These are phyloP conservation scores for Odocoileus hemionus DNA, from an alignment of 2,113 vertebrate genomes.

Conservation along the genomic window DNA sequence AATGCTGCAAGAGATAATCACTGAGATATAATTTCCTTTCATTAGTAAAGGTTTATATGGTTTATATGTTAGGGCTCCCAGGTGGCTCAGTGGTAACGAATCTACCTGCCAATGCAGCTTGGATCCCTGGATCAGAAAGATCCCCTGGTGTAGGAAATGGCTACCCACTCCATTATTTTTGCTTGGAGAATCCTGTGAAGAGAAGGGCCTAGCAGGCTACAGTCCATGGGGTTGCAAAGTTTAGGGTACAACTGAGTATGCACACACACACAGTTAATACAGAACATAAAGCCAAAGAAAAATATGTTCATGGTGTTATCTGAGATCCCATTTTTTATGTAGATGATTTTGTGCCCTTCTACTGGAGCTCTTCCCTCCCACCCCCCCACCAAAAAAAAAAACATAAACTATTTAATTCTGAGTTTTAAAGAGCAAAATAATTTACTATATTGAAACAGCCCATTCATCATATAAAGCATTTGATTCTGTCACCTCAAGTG, in stretches of 20 bases:
- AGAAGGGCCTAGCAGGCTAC: neutral
- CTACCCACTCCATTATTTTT: neutral
- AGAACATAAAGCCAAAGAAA: neutral
- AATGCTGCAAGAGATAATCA: neutral
- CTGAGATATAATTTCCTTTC: neutral
- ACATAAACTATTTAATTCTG: constrained; percentile 82
- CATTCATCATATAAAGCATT: constrained; percentile 85
- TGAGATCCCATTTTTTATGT: constrained; percentile 35
- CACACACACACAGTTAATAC: neutral
- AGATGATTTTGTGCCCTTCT: constrained; percentile 38
- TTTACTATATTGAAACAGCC: constrained; percentile 84
- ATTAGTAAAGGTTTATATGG: neutral
- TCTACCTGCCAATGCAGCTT: neutral
- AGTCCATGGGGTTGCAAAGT: neutral
- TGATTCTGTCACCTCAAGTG: constrained; percentile 86
- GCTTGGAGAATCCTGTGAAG: neutral
- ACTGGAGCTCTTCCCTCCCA: neutral
- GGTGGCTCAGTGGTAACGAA: neutral
- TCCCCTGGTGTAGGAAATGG: neutral
- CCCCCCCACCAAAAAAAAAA: neutral
- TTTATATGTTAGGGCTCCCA: neutral
- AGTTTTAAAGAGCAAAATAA: constrained; percentile 86
- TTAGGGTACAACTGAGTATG: neutral
- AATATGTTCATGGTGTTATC: neutral
- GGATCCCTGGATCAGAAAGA: neutral